Conservation (phyloP, 2,113 vertebrate genomes). For the Oceanites oceanicus region DNA sequence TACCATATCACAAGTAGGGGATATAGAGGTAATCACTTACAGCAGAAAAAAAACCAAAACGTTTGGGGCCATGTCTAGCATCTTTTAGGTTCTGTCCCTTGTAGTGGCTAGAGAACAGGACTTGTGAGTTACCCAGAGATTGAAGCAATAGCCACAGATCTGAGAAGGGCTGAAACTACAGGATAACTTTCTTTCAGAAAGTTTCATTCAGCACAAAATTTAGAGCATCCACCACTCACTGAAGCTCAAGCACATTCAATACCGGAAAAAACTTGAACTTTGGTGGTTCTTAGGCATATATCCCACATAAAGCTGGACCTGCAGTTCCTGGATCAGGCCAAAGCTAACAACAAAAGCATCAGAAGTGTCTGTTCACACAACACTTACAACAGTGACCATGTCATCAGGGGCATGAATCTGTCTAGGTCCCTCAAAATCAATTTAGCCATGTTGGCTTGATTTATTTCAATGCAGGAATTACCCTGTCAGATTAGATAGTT, state of each 20-base stretch:
- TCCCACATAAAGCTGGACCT: neutral
- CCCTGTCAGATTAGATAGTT: neutral
- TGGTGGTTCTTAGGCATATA: neutral
- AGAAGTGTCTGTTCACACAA: neutral
- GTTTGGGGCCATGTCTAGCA: no score
- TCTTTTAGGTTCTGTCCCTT: neutral
- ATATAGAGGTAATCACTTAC: neutral
- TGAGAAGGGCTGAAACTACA: neutral
- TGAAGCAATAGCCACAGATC: neutral
- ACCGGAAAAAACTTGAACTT: neutral
- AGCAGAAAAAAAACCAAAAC: neutral
- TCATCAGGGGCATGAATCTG: neutral
- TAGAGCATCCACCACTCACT: neutral
- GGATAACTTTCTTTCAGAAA: neutral
- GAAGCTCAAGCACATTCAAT: neutral
- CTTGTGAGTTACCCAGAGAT: neutral
- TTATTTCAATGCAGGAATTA: neutral
- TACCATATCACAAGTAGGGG: neutral
- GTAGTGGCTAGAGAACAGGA: neutral
- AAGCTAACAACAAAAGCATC: neutral
- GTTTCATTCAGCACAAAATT: no score
- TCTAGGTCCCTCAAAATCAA: neutral
- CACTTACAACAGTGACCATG: neutral
- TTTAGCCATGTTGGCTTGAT: no score
- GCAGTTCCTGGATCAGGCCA: no score